Conservation (phyloP, 2,797 vertebrate species). For the Benthosema pterotum region DNA sequence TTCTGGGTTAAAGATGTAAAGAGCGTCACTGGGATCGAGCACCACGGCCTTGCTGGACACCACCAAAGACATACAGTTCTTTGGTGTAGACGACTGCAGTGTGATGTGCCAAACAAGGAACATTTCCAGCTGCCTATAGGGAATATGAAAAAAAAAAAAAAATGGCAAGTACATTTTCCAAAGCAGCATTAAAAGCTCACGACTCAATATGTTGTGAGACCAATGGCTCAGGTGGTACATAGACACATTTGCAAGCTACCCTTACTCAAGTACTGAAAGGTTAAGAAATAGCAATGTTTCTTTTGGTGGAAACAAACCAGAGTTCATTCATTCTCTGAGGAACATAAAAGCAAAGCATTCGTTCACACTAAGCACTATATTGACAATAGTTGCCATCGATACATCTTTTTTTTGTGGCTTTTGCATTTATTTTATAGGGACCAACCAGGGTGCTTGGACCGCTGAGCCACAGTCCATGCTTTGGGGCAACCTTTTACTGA, state of each 20-base stretch:
- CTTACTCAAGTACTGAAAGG: no score
- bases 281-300: neutral
- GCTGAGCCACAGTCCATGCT: no score
- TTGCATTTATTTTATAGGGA: no score
- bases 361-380: neutral
- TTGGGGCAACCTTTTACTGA: neutral
- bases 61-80: slow-evolving; percentile 92
- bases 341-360: slow-evolving; percentile 1
- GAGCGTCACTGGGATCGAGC: slow-evolving; percentile 81
- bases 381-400: no score
- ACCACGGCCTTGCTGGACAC: slow-evolving; percentile 71
- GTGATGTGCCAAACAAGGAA: slow-evolving; percentile 85
- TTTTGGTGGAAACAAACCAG: slow-evolving; percentile 76
- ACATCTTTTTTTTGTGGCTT: no score
- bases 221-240: no score
- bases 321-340: slow-evolving; percentile 86
- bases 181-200: no score
- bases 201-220: neutral
- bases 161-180: no score
- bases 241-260: no score
- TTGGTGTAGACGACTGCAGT: slow-evolving; percentile 85
- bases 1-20: slow-evolving; percentile 91
- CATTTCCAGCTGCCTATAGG: slow-evolving; percentile 83
- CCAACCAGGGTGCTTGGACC: no score
- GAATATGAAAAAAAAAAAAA: slow-evolving; percentile 4